A percentile compares a stretch with the other conserved stretches of the same genome.
These are phyloP conservation scores for Procambarus clarkii DNA, from an alignment of 1,140 invertebrate genomes.

Conservation along the genomic window DNA sequence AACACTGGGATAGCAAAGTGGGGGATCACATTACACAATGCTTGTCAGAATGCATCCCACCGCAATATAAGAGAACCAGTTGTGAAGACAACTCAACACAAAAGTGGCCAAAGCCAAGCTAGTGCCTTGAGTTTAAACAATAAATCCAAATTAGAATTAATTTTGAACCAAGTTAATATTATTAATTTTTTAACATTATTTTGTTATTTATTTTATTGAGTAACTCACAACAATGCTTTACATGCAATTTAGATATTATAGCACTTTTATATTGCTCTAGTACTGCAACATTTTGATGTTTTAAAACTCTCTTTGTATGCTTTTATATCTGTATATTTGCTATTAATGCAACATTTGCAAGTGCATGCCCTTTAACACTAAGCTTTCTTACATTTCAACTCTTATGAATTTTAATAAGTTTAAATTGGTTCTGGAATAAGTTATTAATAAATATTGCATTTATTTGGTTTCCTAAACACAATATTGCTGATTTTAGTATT, in stretches of 20 bases:
- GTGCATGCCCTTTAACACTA: not conserved
- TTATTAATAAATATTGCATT: not conserved
- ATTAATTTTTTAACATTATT: not conserved
- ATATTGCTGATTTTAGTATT: not conserved
- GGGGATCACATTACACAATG: too few species aligned
- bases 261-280: not conserved
- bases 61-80: too few species aligned
- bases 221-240: not conserved
- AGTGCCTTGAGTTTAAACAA: too few species aligned
- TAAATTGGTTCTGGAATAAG: not conserved
- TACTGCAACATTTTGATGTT: not conserved
- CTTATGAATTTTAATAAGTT: not conserved
- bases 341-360: not conserved
- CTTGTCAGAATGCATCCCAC: too few species aligned
- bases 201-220: not conserved
- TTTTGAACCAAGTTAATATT: too few species aligned
- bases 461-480: not conserved
- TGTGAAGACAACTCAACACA: too few species aligned
- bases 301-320: not conserved
- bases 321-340: not conserved
- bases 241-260: not conserved
- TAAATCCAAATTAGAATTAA: too few species aligned
- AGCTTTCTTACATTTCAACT: not conserved
- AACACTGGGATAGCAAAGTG: too few species aligned
- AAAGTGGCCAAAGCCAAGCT: too few species aligned